Evolutionary conservation across 2,888 invertebrate genomes (phyloP), one percentile per base, ranked within the genome.

Genomic region (Pasiphila rectangulata): DNA sequence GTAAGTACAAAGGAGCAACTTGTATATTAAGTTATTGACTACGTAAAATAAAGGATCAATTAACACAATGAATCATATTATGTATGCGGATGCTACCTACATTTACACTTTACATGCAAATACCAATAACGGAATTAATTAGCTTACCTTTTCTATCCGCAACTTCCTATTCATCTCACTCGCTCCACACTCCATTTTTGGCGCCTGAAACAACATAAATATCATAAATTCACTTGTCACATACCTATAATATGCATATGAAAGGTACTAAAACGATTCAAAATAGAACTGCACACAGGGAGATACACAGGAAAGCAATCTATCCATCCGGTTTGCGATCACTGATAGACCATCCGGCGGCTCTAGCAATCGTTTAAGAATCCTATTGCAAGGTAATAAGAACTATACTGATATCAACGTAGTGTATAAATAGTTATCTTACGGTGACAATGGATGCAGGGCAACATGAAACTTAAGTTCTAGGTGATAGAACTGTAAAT

Each of bases 111-210:
- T n/a, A n/a, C n/a, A n/a, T n/a, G n/a, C n/a, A n/a, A n/a, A n/a
- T n/a, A n/a, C n/a, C n/a, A n/a, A n/a, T n/a, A n/a, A n/a, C n/a
- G n/a, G n/a, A 15, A 6, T 15, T n/a, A 13, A 34, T 38, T 27
- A 39, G 15, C 27, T 64, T 67, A 87, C 88, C 83, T 85, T 86
- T 68, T 87, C 87, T 71, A 81, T 69, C 65, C 83, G 83, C 74
- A 81, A 74, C 74, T 86, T 87, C 69, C 84, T 84, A 72, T 77
- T 75, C 61, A 78, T 67, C 59, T 85, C 87, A 62, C 73, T 75
- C 51, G 72, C 75, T 65, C 78, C 82, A 65, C 80, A 79, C 81
- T 88, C 88, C 88, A 88, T 88, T 68, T 80, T 87, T 67, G 84
- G 86, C 64, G 79, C 71, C 88, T 88, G 79, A 36, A 87, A 86